These are phyloP conservation scores for Saturnia pavonia DNA, from an alignment of 2,888 invertebrate species.

Conservation along the genomic window DNA sequence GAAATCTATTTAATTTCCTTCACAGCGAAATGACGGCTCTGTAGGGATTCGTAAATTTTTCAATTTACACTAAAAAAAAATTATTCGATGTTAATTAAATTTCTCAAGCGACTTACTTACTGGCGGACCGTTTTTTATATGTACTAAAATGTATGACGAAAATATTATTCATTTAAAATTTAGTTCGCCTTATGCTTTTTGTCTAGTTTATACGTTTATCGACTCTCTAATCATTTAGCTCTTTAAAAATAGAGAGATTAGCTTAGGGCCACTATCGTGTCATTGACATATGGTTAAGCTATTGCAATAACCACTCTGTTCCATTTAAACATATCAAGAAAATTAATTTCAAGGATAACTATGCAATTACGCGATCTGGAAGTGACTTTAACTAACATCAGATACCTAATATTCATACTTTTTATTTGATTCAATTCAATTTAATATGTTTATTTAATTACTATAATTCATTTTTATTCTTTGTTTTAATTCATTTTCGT, in stretches of 20 bases:
- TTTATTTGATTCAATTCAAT: too few species aligned
- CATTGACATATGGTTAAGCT: too few species aligned
- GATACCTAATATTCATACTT: too few species aligned
- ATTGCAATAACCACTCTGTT: too few species aligned
- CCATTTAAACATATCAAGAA: too few species aligned
- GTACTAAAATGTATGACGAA: not conserved
- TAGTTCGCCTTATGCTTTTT: not conserved
- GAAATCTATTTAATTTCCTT: conserved; percentile 42
- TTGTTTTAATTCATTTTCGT: too few species aligned
- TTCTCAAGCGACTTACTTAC: not conserved
- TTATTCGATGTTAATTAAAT: conserved; percentile 43
- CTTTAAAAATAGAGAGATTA: not conserved
- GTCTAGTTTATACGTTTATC: not conserved
- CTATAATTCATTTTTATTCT: too few species aligned
- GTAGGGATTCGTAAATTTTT: conserved; percentile 26
- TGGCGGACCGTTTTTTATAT: not conserved
- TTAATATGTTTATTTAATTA: too few species aligned
- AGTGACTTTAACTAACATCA: too few species aligned
- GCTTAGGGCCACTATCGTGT: not conserved
- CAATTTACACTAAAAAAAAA: conserved; percentile 57
- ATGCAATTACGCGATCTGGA: too few species aligned
- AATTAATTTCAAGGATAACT: too few species aligned
- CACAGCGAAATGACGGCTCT: conserved; percentile 19
- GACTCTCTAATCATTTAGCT: not conserved
- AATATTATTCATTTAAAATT: not conserved